phyloP scores from a whole-genome alignment of 1,140 invertebrate species.

The Acromyrmex heyeri region DNA sequence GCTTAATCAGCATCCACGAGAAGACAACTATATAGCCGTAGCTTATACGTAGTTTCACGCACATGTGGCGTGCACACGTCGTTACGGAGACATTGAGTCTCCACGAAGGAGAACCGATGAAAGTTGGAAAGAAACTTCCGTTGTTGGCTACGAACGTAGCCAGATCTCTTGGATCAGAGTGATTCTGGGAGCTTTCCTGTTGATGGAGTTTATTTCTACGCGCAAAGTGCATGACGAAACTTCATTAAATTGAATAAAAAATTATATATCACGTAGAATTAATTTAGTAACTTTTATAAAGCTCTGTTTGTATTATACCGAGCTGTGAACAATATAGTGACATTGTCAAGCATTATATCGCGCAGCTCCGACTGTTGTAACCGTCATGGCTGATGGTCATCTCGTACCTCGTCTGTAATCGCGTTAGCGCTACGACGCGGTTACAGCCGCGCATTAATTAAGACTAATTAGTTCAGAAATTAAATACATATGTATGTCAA shows the following conservation, averaged over 20 bases:
- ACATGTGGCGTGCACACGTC: constrained; percentile 59
- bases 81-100: constrained; percentile 38
- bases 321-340: constrained; percentile 14
- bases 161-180: too few species aligned
- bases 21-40: constrained; percentile 76
- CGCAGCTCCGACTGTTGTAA: constrained; percentile 22
- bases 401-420: constrained; percentile 45
- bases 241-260: not conserved
- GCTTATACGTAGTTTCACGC: constrained; percentile 71
- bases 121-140: constrained; percentile 2
- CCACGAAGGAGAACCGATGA: constrained; percentile 42
- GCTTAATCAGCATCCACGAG: constrained; percentile 77
- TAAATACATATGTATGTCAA: constrained; percentile 14
- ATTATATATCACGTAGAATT: not conserved
- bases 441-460: constrained; percentile 48
- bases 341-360: constrained; percentile 26
- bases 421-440: constrained; percentile 41
- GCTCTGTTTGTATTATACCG: not conserved
- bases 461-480: constrained; percentile 50
- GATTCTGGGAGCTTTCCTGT: not conserved
- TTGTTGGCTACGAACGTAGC: not conserved
- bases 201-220: not conserved
- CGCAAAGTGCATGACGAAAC: not conserved
- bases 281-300: not conserved
- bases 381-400: constrained; percentile 43